Evolutionary conservation across 2,113 vertebrate species (phyloP).

Genomic region (Cinclus cinclus): DNA sequence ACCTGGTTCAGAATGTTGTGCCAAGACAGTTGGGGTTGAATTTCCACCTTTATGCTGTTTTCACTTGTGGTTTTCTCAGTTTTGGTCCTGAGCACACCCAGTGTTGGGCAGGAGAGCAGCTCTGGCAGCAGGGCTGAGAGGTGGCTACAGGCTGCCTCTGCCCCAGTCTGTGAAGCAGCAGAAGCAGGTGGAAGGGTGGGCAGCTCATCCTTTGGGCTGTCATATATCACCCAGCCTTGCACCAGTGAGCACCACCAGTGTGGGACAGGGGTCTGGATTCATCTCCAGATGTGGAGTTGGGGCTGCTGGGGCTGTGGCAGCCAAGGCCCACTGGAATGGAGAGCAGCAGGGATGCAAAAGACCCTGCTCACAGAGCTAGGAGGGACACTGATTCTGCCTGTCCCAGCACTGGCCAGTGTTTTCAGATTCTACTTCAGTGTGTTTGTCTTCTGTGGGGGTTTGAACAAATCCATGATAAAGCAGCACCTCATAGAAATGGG

Average conservation of each 20-base stretch:
- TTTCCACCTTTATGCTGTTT: not conserved
- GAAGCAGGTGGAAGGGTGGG: not conserved
- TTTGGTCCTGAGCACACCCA: not conserved
- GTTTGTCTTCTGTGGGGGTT: not conserved
- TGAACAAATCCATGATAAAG: not conserved
- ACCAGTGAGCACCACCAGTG: fast-evolving
- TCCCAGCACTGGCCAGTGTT: not conserved
- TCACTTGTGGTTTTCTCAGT: not conserved
- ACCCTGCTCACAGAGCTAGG: not conserved
- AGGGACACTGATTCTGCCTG: not conserved
- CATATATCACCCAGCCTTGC: not conserved
- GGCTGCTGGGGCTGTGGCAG: not conserved
- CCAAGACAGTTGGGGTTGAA: fast-evolving
- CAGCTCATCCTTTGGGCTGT: not conserved
- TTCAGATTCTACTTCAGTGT: not conserved
- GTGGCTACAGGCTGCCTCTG: not conserved
- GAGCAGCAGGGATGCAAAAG: not conserved
- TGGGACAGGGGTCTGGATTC: fast-evolving
- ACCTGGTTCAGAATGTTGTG: fast-evolving
- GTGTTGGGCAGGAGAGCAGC: not conserved
- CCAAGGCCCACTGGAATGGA: not conserved
- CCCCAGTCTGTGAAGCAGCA: not conserved
- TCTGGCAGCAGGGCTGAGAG: not conserved
- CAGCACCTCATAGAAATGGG: not conserved
- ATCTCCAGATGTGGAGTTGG: not conserved